Conservation (phyloP, 2,113 vertebrate genomes). For the Aspidoscelis tigris region DNA sequence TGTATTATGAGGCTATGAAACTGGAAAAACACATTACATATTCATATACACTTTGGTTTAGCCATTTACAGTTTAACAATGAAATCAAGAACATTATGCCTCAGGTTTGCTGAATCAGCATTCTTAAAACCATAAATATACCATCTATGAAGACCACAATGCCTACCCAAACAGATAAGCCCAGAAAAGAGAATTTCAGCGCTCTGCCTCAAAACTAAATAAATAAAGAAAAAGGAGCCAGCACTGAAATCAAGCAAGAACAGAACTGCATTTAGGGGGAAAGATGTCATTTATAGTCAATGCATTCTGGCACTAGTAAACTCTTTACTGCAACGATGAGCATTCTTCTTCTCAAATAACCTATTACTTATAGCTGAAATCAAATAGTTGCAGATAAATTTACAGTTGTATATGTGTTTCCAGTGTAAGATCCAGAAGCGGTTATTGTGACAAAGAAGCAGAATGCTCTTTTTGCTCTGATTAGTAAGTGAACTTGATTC, state of each 20-base stretch:
- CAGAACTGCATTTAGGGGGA: constrained; percentile 34
- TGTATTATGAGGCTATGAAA: constrained; percentile 63
- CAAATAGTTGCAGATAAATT: neutral
- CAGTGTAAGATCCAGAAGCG: neutral
- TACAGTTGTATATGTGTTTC: neutral
- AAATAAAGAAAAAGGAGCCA: constrained; percentile 37
- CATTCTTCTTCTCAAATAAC: constrained; percentile 23
- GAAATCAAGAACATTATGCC: constrained; percentile 64
- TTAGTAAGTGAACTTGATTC: neutral
- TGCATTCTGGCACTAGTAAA: constrained; percentile 10
- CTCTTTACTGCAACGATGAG: neutral
- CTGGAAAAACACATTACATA: constrained; percentile 66
- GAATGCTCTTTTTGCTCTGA: neutral
- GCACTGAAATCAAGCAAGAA: constrained; percentile 40
- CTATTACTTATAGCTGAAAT: neutral
- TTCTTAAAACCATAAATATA: constrained; percentile 61
- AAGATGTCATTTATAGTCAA: constrained; percentile 36
- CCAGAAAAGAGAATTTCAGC: constrained; percentile 31
- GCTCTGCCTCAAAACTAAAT: constrained; percentile 19
- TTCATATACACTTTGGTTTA: constrained; percentile 65
- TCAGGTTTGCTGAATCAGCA: constrained; percentile 61
- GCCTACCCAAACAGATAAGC: constrained; percentile 41
- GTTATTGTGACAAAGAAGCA: too few species aligned
- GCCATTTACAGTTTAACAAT: constrained; percentile 59
- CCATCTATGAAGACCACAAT: constrained; percentile 41